Evolutionary conservation across 2,113 vertebrate species (phyloP), one percentile per base, ranked within the genome.

Genomic region (Sus scrofa): DNA sequence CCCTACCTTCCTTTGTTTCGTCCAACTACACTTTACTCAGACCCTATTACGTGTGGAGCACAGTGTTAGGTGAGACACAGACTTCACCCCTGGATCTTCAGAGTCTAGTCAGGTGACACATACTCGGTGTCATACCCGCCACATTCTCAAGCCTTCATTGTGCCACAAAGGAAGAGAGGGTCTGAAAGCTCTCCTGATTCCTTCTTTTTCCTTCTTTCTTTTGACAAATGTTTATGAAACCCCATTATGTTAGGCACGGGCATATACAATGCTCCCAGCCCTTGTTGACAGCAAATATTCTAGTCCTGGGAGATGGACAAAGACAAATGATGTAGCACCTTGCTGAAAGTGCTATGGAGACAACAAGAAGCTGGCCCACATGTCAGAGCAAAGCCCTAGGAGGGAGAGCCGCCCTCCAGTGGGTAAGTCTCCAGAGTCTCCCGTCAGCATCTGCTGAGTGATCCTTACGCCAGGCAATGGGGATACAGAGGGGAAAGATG

Each of bases 221-320:
- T 67, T 13, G 11, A 86, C 39, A 92, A 75, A 89, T 44, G 32
- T 75, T 68, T 62, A 68, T 65, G 68, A 82, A 97, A 94, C 20
- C 16, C 37, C 39, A 58, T 34, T 62, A 32, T 12, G 26, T 73
- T 52, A 86, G 50, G 70, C 27, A 63, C 68, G 34, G 54, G 60
- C 39, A 52, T 78, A 14, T 3, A 84, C 26, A 58, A 20, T 11
- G 52, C 67, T 50, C 18, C 19, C n/a, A 58, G 86, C 27, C 27
- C 65, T 85, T 5, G 1, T 0, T 30, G 26, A 75, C 2, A 75
- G 60, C 52, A 63, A 50, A 7, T n/a, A 73, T 11, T 32, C 70
- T 74, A 91, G 91, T 30, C 27, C 70, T 50, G n/a, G 63, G n/a
- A 88, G 18, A 44, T 3, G 39, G 39, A 50, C 18, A 87, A 16